Evolutionary conservation across 2,113 vertebrate genomes (phyloP).

Genomic region (Callithrix jacchus): DNA sequence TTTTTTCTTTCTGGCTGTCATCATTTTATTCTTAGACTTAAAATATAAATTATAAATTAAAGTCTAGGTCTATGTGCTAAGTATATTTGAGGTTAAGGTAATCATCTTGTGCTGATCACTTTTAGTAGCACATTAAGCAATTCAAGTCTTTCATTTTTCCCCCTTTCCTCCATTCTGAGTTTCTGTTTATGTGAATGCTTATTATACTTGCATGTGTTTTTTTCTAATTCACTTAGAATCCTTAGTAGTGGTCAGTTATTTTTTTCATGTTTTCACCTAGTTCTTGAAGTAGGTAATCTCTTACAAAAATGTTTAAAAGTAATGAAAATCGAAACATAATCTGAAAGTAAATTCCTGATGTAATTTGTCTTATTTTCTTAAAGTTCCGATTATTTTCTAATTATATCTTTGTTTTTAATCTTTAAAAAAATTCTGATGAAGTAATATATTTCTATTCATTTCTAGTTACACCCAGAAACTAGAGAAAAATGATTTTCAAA

Average conservation of each 20-base stretch:
- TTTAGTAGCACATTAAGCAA: neutral
- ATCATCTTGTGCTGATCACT: neutral
- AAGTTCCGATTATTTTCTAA: neutral
- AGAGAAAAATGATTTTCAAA: conserved; percentile 4
- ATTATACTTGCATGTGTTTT: neutral
- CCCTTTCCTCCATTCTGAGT: neutral
- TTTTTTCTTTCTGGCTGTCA: neutral
- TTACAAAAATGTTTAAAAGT: conserved; percentile 31
- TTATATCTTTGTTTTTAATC: neutral
- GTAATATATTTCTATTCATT: neutral
- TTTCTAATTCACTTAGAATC: neutral
- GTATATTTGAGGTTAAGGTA: neutral
- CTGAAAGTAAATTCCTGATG: neutral
- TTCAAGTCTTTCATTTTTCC: neutral
- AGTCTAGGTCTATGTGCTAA: neutral
- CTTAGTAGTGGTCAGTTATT: conserved; percentile 41
- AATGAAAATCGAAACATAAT: conserved; percentile 27
- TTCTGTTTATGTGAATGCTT: neutral
- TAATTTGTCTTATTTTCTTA: conserved; percentile 20
- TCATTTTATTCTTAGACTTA: neutral
- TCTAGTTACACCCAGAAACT: neutral
- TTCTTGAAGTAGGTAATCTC: conserved; percentile 21
- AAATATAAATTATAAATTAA: neutral
- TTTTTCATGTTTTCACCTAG: conserved; percentile 36
- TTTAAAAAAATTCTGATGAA: neutral